Conservation (phyloP, 2,888 invertebrate genomes). For the Drosophila tanythrix region DNA sequence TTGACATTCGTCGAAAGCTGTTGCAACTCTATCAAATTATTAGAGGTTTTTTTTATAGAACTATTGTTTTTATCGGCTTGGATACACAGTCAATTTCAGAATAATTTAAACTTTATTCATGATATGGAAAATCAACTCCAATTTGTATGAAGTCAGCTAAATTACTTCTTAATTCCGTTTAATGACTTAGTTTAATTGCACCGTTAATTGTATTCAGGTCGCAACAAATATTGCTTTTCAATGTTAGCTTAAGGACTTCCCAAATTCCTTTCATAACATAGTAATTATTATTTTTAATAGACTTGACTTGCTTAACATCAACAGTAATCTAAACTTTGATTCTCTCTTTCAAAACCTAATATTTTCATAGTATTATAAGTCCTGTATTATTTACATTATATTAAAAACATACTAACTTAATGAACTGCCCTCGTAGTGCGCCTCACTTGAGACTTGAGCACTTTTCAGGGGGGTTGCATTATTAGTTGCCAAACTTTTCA, state of each 20-base stretch:
- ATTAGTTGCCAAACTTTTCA: constrained; percentile 60
- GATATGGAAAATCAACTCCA: neutral
- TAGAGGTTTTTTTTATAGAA: neutral
- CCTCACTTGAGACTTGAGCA: constrained; percentile 49
- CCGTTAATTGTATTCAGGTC: neutral
- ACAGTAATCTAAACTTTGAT: neutral
- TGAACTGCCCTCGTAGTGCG: constrained; percentile 31
- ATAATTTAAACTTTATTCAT: neutral
- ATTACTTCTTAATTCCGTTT: neutral
- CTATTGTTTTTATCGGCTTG: neutral
- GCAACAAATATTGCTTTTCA: neutral
- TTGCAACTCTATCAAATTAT: too few relatives aligned
- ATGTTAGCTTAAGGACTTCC: neutral
- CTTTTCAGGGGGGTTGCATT: constrained; percentile 54
- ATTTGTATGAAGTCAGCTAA: neutral
- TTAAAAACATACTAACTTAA: neutral
- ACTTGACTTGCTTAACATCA: neutral
- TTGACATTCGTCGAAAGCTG: neutral
- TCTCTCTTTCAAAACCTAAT: neutral
- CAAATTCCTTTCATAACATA: neutral
- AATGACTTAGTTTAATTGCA: neutral
- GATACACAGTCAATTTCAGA: neutral
- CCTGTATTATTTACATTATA: neutral
- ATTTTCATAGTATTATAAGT: neutral
- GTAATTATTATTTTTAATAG: neutral